Percentiles rank a stretch among this genome's conserved stretches.
Conservation (phyloP, 2,113 vertebrate species). For the Lophotis ruficrista region DNA sequence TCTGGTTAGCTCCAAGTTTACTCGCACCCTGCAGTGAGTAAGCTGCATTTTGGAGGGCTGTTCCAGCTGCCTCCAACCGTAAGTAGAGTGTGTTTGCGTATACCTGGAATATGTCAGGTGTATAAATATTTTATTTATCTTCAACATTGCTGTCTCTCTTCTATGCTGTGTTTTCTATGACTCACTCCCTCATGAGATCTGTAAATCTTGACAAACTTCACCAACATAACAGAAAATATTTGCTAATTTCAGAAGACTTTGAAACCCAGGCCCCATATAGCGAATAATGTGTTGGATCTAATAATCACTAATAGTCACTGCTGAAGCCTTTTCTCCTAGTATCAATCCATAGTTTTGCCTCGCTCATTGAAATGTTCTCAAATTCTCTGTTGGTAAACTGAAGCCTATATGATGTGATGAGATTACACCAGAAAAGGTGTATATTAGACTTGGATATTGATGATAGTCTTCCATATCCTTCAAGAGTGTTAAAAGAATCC, state of each 20-base stretch:
- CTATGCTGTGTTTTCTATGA: background rate
- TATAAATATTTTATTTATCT: background rate
- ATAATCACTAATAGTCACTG: background rate
- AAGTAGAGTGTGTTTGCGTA: background rate
- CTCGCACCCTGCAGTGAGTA: background rate
- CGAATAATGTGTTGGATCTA: background rate
- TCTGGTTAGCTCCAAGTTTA: background rate
- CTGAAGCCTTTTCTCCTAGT: background rate
- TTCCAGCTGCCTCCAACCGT: background rate
- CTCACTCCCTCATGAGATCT: background rate
- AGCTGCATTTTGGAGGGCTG: background rate
- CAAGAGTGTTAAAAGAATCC: background rate
- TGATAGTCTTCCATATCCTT: background rate
- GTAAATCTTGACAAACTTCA: background rate
- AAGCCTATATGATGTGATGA: background rate
- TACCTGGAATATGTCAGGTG: background rate
- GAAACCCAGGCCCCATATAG: fast-evolving
- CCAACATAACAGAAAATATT: background rate
- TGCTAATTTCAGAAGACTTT: background rate
- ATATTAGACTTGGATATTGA: background rate
- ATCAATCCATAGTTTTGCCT: background rate
- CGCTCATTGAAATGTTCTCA: background rate
- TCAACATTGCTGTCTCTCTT: background rate
- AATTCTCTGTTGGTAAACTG: background rate
- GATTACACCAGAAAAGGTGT: background rate